Base-by-base conservation (phyloP, 2,888 invertebrate genomes). In the Leptinotarsa haldemani region DNA sequence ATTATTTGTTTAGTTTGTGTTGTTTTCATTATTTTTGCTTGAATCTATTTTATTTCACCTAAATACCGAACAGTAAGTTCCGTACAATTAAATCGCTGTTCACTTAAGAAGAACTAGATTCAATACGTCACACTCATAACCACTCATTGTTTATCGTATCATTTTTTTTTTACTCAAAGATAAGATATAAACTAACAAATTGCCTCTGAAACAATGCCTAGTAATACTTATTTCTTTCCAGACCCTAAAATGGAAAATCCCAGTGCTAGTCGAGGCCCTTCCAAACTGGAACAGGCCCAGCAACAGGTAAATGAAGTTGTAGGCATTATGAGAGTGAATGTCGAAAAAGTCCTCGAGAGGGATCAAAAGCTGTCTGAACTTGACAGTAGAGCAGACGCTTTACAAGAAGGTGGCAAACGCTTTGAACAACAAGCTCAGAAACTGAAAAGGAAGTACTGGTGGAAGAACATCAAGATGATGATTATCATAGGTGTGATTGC, bases 381-480 rank as follows among this genome's bases (percentile, higher is more conserved):
- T 76, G 97, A 98, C 86, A 96, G 97, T 87, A 92, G 98, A 90
- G 97, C 98, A 85, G 98, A 98, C 90, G 97, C 97, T 74, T 89
- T 97, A 73, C 96, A 97, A 85, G 94, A 97, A 86, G 97, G 97
- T 61, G 97, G 97, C 69, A 97, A 97, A 84, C 96, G 98, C 85
- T 98, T 98, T 87, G 98, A 98, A 87, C 97, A 97, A 83, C 97
- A 97, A 87, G 97, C 98, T 75, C 97, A 97, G 84, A 97, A 97
- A 90, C 90, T 98, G 87, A 98, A 98, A 89, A 92, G 97, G 86
- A 98, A 98, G 89, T 97, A 96, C 87, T 98, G 98, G 98, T 93
- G 97, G 93, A 97, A 98, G 89, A 98, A 98, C 89, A 90, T 97
- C 85, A 98, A 98, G 92, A 95, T 96, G 95, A 96, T 96, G 95